Conservation (phyloP, 2,888 invertebrate species). For the Callinectes sapidus region DNA sequence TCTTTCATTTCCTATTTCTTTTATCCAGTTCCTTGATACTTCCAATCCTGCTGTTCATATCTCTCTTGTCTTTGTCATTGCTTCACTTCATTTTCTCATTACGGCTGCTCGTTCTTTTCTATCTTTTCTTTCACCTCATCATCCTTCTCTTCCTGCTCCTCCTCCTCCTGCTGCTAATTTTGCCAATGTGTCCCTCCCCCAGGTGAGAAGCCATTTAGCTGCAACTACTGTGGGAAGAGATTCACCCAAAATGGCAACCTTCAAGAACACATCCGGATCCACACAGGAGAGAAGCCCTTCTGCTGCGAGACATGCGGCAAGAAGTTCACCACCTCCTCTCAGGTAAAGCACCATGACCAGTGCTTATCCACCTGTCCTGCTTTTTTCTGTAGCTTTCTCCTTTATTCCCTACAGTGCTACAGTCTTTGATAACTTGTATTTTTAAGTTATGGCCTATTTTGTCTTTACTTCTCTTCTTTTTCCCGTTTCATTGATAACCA, state of each 20-base stretch:
- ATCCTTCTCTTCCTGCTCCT: not conserved
- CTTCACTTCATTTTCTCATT: too few species aligned
- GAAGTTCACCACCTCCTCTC: conserved; percentile 69
- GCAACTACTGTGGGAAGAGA: conserved; percentile 83
- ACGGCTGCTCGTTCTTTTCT: not conserved
- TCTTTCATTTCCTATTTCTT: not conserved
- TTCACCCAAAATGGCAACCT: conserved; percentile 88
- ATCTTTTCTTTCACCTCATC: not conserved
- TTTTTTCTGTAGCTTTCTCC: not conserved
- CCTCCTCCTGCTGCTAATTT: not conserved
- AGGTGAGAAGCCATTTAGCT: conserved; percentile 82
- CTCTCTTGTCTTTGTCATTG: too few species aligned
- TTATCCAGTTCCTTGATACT: not conserved
- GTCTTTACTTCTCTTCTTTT: not conserved
- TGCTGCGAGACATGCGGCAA: conserved; percentile 73
- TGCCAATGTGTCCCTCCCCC: not conserved
- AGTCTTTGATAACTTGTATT: too few species aligned
- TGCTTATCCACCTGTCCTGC: not conserved
- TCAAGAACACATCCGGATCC: conserved; percentile 81
- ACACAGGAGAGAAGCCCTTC: conserved; percentile 83
- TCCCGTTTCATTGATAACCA: not conserved
- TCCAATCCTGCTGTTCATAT: too few species aligned
- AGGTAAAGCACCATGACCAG: conserved; percentile 46
- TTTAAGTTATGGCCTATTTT: too few species aligned
- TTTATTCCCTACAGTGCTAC: not conserved